Conservation (phyloP, 2,113 vertebrate genomes). For the Gymnorhina tibicen region DNA sequence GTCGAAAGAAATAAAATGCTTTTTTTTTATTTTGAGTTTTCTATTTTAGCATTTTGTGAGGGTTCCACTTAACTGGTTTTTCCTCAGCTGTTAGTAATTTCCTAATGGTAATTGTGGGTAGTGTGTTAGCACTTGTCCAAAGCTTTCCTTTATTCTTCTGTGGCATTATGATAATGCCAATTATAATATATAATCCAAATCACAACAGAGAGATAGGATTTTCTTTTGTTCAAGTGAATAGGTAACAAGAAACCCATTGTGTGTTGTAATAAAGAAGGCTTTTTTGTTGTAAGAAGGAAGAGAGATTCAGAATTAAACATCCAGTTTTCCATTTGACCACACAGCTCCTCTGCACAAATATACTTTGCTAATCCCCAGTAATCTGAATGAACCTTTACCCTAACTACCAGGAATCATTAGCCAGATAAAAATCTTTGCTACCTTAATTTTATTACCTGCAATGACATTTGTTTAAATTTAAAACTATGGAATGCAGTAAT, state of each 20-base stretch:
- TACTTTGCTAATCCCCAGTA: not conserved
- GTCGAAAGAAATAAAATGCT: not conserved
- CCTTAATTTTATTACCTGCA: not conserved
- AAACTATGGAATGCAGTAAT: not conserved
- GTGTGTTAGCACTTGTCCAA: not conserved
- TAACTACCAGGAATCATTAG: not conserved
- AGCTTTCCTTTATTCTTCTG: not conserved
- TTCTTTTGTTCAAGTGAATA: not conserved
- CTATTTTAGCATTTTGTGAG: not conserved
- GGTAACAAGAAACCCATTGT: not conserved
- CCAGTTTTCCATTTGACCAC: not conserved
- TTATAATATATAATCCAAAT: not conserved
- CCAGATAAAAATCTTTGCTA: not conserved
- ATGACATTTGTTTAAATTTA: not conserved
- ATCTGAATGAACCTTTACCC: not conserved
- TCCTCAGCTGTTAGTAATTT: not conserved
- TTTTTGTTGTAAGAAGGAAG: not conserved
- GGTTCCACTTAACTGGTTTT: not conserved
- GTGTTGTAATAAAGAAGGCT: not conserved
- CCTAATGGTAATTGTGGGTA: not conserved
- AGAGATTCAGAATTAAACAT: slow-evolving; percentile 16
- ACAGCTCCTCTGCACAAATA: not conserved
- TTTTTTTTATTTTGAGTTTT: not conserved
- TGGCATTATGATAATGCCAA: not conserved
- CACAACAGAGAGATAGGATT: not conserved